Base-by-base conservation (phyloP, 1,140 invertebrate genomes). In the Nixonia krombeini region DNA sequence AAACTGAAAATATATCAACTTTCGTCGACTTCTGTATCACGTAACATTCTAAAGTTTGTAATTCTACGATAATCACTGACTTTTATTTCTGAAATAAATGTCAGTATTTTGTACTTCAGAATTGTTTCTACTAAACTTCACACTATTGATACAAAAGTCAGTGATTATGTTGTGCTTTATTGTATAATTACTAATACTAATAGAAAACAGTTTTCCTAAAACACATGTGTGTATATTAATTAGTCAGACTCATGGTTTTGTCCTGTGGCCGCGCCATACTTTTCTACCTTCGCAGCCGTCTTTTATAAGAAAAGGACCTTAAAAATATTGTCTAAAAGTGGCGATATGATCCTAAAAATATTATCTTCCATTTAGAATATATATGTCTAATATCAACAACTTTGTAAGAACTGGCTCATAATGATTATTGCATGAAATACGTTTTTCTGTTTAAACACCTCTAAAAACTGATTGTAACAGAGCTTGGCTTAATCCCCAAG, bases 211-310 rank as follows among this genome's bases (percentile, higher is more conserved):
- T 50, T 70, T 44, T 41, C n/a, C 35, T 8, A 57, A 63, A 63
- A 40, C 15, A 61, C 53, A 61, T 47, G 45, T 59, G 44, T 52
- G 61, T 57, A 64, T 55, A 10, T 62, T 33, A 12, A 56, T n/a
- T n/a, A 35, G 57, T 65, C 58, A 38, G 56, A 72, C 63, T 72
- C 69, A 72, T 72, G 59, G 59, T 72, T 45, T 61, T 23, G 63
- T 72, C 63, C 69, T 51, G 63, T 67, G 46, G 63, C 41, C 47
- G 45, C 58, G 69, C 63, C 7, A 59, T 49, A 31, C 45, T 64
- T 72, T 46, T 44, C 29, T 46, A 61, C 40, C 69, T 56, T 64
- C 59, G 37, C 41, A 64, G 56, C 15, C 63, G 56, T 29, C 55
- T 55, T 72, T 71, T 40, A n/a, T 45, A 17, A 40, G 9, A 40